Percentiles rank a stretch among this genome's conserved stretches.
Conservation (phyloP, 2,888 invertebrate genomes). For the Drosophila hawaiiensis region DNA sequence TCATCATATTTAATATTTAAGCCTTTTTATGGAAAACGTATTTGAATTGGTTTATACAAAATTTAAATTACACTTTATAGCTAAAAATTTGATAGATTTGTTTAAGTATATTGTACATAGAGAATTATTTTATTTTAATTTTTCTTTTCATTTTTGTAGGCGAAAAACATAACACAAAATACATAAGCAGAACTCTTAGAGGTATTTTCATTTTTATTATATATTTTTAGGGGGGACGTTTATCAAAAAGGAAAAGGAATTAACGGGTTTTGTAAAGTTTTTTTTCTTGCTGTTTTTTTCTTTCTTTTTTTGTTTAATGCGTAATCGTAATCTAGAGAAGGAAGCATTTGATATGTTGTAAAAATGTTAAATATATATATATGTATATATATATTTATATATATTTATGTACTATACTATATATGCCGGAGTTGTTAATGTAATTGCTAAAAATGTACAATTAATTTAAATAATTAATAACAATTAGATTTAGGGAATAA, state of each 20-base stretch:
- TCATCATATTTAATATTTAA: slow-evolving; percentile 68
- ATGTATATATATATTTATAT: slow-evolving; percentile 37
- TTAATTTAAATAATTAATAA: slow-evolving; percentile 75
- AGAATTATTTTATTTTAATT: slow-evolving; percentile 6
- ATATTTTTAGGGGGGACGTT: neutral
- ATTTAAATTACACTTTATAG: slow-evolving; percentile 67
- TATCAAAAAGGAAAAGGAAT: neutral
- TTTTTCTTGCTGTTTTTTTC: slow-evolving; percentile 17
- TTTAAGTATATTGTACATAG: slow-evolving; percentile 53
- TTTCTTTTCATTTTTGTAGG: slow-evolving; percentile 14
- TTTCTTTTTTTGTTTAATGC: slow-evolving; percentile 33
- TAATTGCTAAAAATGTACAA: slow-evolving; percentile 57
- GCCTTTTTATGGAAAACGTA: slow-evolving; percentile 72
- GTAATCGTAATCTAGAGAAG: slow-evolving; percentile 67
- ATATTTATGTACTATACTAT: slow-evolving; percentile 26
- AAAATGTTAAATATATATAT: slow-evolving; percentile 63
- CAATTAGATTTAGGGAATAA: slow-evolving; percentile 62
- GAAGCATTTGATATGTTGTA: slow-evolving; percentile 84
- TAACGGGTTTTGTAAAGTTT: slow-evolving; percentile 7
- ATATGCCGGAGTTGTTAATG: slow-evolving; percentile 29
- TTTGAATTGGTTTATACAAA: slow-evolving; percentile 66
- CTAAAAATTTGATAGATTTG: slow-evolving; percentile 53
- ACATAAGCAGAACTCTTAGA: slow-evolving; percentile 67
- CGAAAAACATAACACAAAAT: slow-evolving; percentile 47
- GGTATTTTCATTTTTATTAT: slow-evolving; percentile 41